Evolutionary conservation across 1,140 invertebrate genomes (phyloP).

Genomic region (Wasmannia auropunctata): DNA sequence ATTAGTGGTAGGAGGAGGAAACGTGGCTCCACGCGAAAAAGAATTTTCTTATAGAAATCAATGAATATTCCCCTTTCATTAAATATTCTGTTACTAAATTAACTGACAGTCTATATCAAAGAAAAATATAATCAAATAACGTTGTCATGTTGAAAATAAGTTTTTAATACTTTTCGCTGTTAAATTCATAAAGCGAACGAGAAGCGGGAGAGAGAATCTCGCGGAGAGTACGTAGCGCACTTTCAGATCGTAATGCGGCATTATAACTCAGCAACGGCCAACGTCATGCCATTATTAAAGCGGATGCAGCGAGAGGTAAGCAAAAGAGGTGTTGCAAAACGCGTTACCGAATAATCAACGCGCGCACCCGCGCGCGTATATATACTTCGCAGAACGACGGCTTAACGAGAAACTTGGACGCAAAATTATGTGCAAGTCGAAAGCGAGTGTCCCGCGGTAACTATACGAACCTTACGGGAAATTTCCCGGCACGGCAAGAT

Average conservation of each 20-base stretch:
- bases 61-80: conserved; percentile 14
- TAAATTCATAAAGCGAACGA: conserved; percentile 31
- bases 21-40: not conserved
- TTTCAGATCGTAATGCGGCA: conserved; percentile 37
- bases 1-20: not conserved
- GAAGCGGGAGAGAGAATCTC: too few species aligned
- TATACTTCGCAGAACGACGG: conserved; percentile 1
- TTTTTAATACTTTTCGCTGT: conserved; percentile 4
- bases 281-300: conserved; percentile 53
- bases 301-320: conserved; percentile 26
- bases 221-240: not conserved
- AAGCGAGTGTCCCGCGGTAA: conserved; percentile 9
- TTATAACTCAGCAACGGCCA: conserved; percentile 31
- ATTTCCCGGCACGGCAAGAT: conserved; percentile 4
- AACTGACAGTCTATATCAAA: not conserved
- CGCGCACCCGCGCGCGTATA: not conserved
- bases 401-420: conserved; percentile 69
- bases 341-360: conserved; percentile 67
- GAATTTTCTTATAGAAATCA: not conserved
- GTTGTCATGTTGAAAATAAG: not conserved
- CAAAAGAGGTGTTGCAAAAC: conserved; percentile 41
- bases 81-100: not conserved
- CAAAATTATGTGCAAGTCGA: conserved; percentile 53
- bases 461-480: conserved; percentile 7
- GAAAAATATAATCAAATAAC: not conserved